Evolutionary conservation across 2,113 vertebrate species (phyloP).

Genomic region (Oreamnos americanus): DNA sequence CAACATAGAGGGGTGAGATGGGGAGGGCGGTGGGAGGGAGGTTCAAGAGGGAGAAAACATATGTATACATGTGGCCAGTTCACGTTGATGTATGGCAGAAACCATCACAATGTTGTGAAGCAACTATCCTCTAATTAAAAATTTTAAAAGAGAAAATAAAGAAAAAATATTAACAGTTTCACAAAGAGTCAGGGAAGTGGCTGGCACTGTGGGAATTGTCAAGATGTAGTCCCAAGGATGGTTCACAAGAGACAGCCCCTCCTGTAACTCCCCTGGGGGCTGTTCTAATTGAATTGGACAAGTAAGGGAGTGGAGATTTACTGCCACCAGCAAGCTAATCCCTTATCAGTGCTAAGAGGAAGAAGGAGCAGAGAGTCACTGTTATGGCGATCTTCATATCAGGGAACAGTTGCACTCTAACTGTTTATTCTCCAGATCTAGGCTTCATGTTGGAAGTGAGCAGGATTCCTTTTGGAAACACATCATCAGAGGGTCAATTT

Average conservation of each 20-base stretch:
- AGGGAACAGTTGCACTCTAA: background rate
- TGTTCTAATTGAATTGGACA: background rate
- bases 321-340: background rate
- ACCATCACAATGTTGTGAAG: background rate
- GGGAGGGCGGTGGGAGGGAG: background rate
- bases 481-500: background rate
- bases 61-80: background rate
- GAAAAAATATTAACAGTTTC: background rate
- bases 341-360: background rate
- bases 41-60: background rate
- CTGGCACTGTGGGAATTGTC: background rate
- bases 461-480: background rate
- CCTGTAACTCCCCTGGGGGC: background rate
- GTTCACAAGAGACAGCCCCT: background rate
- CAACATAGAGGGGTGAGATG: background rate
- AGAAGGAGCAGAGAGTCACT: background rate
- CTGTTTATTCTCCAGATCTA: background rate
- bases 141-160: background rate
- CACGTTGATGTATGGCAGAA: background rate
- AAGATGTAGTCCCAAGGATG: too few relatives aligned
- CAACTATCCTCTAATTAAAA: background rate
- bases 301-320: background rate
- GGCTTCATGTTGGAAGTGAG: background rate
- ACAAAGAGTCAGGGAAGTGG: background rate
- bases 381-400: fast-evolving